Base-by-base conservation (phyloP, 2,797 vertebrate genomes). In the Acanthiza pusilla region DNA sequence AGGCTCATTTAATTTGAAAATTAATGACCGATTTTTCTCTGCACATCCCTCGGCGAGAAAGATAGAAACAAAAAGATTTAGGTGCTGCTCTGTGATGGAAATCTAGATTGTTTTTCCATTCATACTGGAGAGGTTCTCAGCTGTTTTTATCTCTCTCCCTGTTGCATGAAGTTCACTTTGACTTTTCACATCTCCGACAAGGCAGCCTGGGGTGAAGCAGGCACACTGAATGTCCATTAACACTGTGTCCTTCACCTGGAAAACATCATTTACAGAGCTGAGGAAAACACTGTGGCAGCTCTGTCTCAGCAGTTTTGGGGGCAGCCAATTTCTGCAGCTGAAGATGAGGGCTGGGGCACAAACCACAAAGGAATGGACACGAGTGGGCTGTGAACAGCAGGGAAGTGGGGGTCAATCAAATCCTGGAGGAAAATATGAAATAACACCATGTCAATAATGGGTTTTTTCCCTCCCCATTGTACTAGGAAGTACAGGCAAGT, bases 181-280 rank as follows among this genome's bases (percentile, higher is more conserved):
- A 63, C 79, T 93, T 66, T 53, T 72, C 76, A 55, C 61, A 36
- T 73, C 73, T 83, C 85, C 78, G 79, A 55, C 68, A 76, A 17
- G 48, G 54, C 20, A 75, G 71, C 18, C 82, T 96, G 84, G 94
- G 95, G 63, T 74, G 93, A 61, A 95, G 67, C 65, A 74, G 68
- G 70, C 57, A 60, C 67, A 78, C 85, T 86, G 84, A 92, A 92
- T 78, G 62, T 40, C 91, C 86, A 96, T 96, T 94, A 97, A 94
- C 85, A 89, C 60, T 73, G 42, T 43, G 90, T 96, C 97, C 96
- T 97, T 96, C 96, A 96, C 81, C 81, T 67, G 86, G 94, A 96
- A 92, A 96, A 93, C 68, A 86, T 93, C 62, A 95, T 97, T 97
- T 95, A 93, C 94, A 96, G 94, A 92, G 54, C 80, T 45, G 62